These are phyloP conservation scores for Yponomeuta evonymella DNA, from an alignment of 2,888 invertebrate species.

Conservation along the genomic window DNA sequence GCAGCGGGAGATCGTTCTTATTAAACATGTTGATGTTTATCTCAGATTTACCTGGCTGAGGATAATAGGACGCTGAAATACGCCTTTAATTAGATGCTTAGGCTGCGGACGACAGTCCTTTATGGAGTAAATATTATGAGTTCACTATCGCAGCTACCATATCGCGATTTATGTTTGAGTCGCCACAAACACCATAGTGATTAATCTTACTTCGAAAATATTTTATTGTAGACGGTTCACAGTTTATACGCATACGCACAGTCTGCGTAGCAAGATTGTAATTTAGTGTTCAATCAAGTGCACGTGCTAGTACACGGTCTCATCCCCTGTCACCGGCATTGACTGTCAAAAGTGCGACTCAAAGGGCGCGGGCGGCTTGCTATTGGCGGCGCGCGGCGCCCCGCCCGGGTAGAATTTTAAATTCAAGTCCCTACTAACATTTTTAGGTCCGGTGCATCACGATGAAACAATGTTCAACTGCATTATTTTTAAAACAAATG, in stretches of 20 bases:
- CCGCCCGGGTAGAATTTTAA: background rate
- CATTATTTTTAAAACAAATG: too few species aligned
- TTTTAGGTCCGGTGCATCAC: background rate
- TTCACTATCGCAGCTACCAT: background rate
- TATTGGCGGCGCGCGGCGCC: background rate
- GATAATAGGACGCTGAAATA: constrained; percentile 14
- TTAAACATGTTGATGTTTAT: constrained; percentile 59
- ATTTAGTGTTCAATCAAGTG: constrained; percentile 15
- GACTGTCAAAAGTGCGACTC: constrained; percentile 40
- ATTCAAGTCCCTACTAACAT: background rate
- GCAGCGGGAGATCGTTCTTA: constrained; percentile 54
- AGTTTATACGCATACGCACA: background rate
- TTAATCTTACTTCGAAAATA: background rate
- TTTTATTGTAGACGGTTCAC: too few species aligned
- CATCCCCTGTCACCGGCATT: constrained; percentile 37
- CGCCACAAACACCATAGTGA: background rate
- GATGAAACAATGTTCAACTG: background rate
- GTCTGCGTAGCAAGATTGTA: constrained; percentile 7
- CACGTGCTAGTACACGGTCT: constrained; percentile 22
- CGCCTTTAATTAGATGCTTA: constrained; percentile 13
- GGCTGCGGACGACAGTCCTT: constrained; percentile 10
- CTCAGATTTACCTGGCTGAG: constrained; percentile 41
- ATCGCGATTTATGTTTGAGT: background rate
- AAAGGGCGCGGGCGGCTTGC: constrained; percentile 29
- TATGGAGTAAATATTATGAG: background rate